Evolutionary conservation across 64 coral and sea anemone species (phyloP).

Genomic region (Anthopleura sola): DNA sequence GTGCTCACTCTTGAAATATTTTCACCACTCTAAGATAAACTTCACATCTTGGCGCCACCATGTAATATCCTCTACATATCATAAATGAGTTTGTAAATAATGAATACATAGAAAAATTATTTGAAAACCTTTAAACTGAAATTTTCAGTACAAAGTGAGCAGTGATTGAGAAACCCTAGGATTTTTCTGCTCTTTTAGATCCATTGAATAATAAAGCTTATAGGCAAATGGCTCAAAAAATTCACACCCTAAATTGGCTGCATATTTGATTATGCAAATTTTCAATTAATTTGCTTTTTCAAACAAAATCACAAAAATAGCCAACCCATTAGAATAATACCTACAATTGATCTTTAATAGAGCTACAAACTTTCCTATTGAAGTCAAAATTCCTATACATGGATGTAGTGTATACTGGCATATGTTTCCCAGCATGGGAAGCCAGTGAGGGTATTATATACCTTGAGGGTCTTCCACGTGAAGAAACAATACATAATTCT

Average conservation of each 20-base stretch:
- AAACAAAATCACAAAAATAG: not conserved
- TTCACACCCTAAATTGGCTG: not conserved
- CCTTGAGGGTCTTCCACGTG: not conserved
- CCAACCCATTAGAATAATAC: not conserved
- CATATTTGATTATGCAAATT: not conserved
- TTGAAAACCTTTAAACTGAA: too few relatives aligned
- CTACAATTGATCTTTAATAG: not conserved
- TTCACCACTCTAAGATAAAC: too few relatives aligned
- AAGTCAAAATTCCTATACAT: not conserved
- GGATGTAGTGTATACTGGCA: not conserved
- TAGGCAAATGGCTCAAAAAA: too few relatives aligned
- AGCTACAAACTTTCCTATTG: not conserved
- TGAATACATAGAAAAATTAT: too few relatives aligned
- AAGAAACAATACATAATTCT: constrained; percentile 3
- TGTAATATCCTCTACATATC: too few relatives aligned
- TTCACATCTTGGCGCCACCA: too few relatives aligned
- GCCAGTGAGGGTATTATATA: not conserved
- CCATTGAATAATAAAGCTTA: too few relatives aligned
- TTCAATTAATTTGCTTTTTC: not conserved
- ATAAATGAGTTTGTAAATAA: too few relatives aligned
- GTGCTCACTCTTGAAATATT: too few relatives aligned
- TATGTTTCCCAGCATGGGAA: constrained; percentile 3
- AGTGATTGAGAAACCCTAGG: too few relatives aligned
- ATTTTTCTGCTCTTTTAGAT: too few relatives aligned
- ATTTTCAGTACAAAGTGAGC: too few relatives aligned